Evolutionary conservation across 2,888 invertebrate species (phyloP), one percentile per base, ranked within the genome.

Genomic region (Folsomia candida): DNA sequence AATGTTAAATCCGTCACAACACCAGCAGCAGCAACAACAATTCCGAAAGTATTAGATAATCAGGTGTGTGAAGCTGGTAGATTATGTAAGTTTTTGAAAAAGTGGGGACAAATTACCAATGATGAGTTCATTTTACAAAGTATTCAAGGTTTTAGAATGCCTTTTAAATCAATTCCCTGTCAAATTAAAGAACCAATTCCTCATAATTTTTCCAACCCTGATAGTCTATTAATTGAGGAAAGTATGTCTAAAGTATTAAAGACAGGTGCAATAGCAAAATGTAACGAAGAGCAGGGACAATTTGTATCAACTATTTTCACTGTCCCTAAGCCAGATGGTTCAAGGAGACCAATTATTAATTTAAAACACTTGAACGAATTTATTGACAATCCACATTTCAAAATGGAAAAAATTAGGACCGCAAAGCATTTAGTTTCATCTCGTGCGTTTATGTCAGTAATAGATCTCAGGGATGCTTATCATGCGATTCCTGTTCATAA

Each of bases 141-240:
- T 6, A 47, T 71, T 2, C 22, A 51, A 24, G 71, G 71, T 11
- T 71, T n/a, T n/a, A n/a, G n/a, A n/a, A n/a, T n/a, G n/a, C n/a
- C n/a, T n/a, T n/a, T n/a, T n/a, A n/a, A n/a, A 67, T 70, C 27
- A 54, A 62, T 47, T 70, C 4, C 51, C 51, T 1, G 67, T 67
- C 37, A 28, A 9, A 6, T 22, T 1, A 1, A n/a, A 4, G 29
- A 25, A 54, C 54, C 54, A 18, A 18, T 54, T 2, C 27, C 27
- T 2, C 9, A 6, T 57, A 24, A 28, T 3, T 59, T 22, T 24
- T 20, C 4, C 18, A 3, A 24, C 18, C 2, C 11, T 9, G 62
- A 62, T 2, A 27, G n/a, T 28, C 2, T 11, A 29, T 3, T 6
- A 18, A 28, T 62, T 27, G 11, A 62, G 2, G 4, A 27, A n/a